A percentile compares a stretch with the other conserved stretches of the same genome.
Evolutionary conservation across 2,797 vertebrate genomes (phyloP).

Genomic region (Austrolebias charrua): DNA sequence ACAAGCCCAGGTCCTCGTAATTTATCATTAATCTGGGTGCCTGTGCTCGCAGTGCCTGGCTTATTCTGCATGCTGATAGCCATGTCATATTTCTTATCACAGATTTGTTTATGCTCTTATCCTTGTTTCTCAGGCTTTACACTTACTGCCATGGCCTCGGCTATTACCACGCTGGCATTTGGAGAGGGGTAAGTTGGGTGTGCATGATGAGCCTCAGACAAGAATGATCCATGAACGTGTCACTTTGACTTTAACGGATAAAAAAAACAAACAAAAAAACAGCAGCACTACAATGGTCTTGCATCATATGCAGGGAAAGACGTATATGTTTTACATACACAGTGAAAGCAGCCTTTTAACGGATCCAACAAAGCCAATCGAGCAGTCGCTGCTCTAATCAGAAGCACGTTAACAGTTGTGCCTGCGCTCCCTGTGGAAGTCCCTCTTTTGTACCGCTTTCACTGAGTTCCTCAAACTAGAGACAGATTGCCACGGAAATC

Average conservation of each 20-base stretch:
- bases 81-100: conserved; percentile 84
- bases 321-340: conserved; percentile 7
- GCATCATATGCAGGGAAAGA: conserved; percentile 1
- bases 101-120: conserved; percentile 85
- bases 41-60: conserved; percentile 72
- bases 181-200: conserved; percentile 33
- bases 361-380: conserved; percentile 29
- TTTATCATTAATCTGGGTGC: conserved; percentile 85
- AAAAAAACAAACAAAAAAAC: conserved; percentile 17
- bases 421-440: conserved; percentile 39
- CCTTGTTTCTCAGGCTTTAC: conserved; percentile 77
- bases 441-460: conserved; percentile 43
- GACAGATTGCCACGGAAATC: conserved; percentile 71
- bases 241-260: conserved; percentile 52
- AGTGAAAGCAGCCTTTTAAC: conserved; percentile 1
- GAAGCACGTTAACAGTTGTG: conserved; percentile 48
- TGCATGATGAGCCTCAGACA: conserved; percentile 45
- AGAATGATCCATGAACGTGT: conserved; percentile 55
- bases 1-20: conserved; percentile 82
- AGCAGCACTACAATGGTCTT: background rate
- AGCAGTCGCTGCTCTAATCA: conserved; percentile 17
- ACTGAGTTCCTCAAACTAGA: conserved; percentile 56
- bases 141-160: conserved; percentile 71
- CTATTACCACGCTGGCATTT: conserved; percentile 65
- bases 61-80: conserved; percentile 85